Evolutionary conservation across 2,113 vertebrate species (phyloP), one percentile per base, ranked within the genome.

Genomic region (Acrocephalus arundinaceus): DNA sequence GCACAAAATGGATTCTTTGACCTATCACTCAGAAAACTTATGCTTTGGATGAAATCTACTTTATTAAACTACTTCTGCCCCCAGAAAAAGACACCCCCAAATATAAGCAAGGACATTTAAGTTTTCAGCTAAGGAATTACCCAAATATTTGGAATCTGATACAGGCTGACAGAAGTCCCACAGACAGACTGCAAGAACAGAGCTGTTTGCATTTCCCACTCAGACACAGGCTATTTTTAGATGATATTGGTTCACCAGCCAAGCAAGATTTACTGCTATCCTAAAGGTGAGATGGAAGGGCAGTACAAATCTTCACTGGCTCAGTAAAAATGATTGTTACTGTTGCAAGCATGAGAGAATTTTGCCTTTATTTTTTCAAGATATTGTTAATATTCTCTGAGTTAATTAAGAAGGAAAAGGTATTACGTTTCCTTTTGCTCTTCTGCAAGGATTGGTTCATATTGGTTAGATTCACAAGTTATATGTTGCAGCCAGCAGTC

Each of bases 201-300:
- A 94, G 57, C 72, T 80, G 67, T 77, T 83, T 88, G 87, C 46
- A 39, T 88, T 88, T 94, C 63, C 67, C 43, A 79, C 55, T 80
- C 66, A 89, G 58, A 89, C 39, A 72, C 20, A 43, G 52, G 39
- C 57, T 96, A 95, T 96, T 95, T 97, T 96, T 95, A 96, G 87
- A 83, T 10, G 0, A 51, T 88, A 86, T 20, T 86, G 79, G 75
- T 63, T 90, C 52, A 71, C 48, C 55, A 91, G 63, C 52, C 82
- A 83, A 92, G 68, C 17, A 86, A 78, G 52, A 84, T 84, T 86
- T 94, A 75, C 63, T 49, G 61, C 83, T 78, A 23, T 90, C 82
- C 82, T 88, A 96, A 91, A 95, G 82, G 67, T 86, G 87, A 88
- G 52, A 86, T 65, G 31, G 76, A 86, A 94, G 48, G 48, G 63